Base-by-base conservation (phyloP, 2,113 vertebrate species). In the Sceloporus undulatus region DNA sequence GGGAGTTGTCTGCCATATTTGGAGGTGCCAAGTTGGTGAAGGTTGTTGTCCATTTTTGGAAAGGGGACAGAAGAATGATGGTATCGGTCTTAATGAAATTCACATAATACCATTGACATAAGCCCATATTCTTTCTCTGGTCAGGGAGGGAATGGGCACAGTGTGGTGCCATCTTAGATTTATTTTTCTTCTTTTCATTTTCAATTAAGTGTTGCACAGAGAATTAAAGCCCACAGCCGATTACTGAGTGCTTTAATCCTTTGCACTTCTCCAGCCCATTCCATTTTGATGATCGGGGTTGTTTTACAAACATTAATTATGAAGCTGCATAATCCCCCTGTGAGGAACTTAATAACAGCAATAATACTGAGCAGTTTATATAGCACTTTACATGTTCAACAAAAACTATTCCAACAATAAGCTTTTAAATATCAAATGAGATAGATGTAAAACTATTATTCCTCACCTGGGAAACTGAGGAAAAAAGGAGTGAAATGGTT, bases 191-290 rank as follows among this genome's bases (percentile, higher is more conserved):
- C 90, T 89, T 92, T 88, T 90, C 89, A 19, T 66, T 78, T 90
- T 90, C 85, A 87, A 92, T 93, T 88, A 95, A 91, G 70, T 84
- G 70, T 87, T 90, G 85, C 34, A 1, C 76, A 84, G 91, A 94
- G 86, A 84, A 87, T 91, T 93, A 93, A 93, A 94, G 73, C 89
- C 78, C 89, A 86, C 92, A 93, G 92, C 91, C 92, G 92, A 92
- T 94, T 94, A 91, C 79, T 42, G 70, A 86, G 90, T 84, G 77
- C 92, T 93, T 93, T 95, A 95, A 95, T 94, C 91, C 89, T 94
- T 91, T 21, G 10, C 88, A 66, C 88, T 94, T 90, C 90, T 89
- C 73, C 79, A 86, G 76, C 84, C 88, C 54, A 8, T 90, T 81
- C 89, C 38, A 87, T 90, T 87, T 62, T 0, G 0, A 75, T 92